Percentiles rank a stretch among this genome's conserved stretches.
Conservation (phyloP, 2,888 invertebrate species). For the Limnephilus lunatus region DNA sequence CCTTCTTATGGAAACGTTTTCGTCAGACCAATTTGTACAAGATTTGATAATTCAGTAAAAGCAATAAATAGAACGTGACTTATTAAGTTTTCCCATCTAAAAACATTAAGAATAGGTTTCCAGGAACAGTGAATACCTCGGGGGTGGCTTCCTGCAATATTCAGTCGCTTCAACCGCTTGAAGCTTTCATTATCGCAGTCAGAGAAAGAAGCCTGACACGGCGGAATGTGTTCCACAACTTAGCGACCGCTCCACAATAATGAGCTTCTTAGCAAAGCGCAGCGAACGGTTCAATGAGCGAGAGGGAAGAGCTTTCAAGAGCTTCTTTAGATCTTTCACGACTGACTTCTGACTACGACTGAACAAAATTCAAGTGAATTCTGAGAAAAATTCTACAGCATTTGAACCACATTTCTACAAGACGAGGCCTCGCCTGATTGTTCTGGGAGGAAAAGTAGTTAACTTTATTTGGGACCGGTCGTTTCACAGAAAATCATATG, state of each 20-base stretch:
- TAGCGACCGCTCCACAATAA: slow-evolving; percentile 46
- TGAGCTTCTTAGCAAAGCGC: slow-evolving; percentile 44
- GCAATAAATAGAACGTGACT: neutral
- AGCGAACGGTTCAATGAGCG: slow-evolving; percentile 36
- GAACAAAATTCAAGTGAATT: neutral
- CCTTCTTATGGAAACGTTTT: too few species aligned
- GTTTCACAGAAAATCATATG: too few species aligned
- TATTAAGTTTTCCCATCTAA: neutral
- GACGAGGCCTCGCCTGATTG: too few species aligned
- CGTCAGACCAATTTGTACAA: neutral
- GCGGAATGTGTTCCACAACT: slow-evolving; percentile 55
- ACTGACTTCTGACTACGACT: neutral
- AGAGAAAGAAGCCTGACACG: slow-evolving; percentile 53
- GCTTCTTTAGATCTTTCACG: neutral
- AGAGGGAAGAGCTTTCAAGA: neutral
- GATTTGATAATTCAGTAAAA: neutral
- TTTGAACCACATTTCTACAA: too few species aligned
- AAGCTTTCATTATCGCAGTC: slow-evolving; percentile 53
- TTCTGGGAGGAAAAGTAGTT: too few species aligned
- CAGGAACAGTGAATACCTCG: neutral
- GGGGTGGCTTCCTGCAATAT: slow-evolving; percentile 38
- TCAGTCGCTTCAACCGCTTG: slow-evolving; percentile 43
- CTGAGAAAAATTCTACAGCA: neutral
- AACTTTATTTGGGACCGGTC: too few species aligned
- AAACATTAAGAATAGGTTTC: neutral